phyloP scores from a whole-genome alignment of 2,888 invertebrate species.

The Himalopsyche anomala region DNA sequence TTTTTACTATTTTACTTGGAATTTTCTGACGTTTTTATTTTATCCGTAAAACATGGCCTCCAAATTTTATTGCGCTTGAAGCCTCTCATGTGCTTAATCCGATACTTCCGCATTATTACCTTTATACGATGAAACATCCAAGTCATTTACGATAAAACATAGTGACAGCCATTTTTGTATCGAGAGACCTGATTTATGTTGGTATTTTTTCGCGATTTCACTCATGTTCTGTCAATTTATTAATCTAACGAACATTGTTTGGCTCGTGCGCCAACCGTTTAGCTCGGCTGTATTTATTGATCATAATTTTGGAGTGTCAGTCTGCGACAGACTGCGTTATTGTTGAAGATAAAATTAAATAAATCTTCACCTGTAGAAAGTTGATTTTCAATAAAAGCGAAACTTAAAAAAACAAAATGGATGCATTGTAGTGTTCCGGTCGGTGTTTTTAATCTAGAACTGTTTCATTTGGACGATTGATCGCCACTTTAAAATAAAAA shows the following conservation, averaged over 20 bases:
- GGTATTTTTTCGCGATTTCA: too few relatives aligned
- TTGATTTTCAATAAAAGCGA: constrained; percentile 20
- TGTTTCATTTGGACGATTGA: neutral
- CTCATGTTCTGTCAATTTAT: too few relatives aligned
- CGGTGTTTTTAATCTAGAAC: neutral
- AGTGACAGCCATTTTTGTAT: too few relatives aligned
- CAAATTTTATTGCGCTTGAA: too few relatives aligned
- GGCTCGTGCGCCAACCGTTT: neutral
- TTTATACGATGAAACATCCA: too few relatives aligned
- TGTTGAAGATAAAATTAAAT: constrained; percentile 26
- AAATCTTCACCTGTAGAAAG: constrained; percentile 22
- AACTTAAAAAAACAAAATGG: neutral
- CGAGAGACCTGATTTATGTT: too few relatives aligned
- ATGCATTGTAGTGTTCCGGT: neutral
- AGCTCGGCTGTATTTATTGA: neutral
- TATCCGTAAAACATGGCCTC: too few relatives aligned
- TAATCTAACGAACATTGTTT: neutral
- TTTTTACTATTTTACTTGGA: too few relatives aligned
- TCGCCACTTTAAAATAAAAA: neutral
- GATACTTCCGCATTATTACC: too few relatives aligned
- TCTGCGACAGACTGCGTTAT: neutral
- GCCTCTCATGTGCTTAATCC: too few relatives aligned
- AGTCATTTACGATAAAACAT: too few relatives aligned
- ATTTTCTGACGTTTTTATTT: too few relatives aligned
- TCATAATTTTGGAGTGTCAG: neutral